Evolutionary conservation across 2,888 invertebrate genomes (phyloP), one percentile per base, ranked within the genome.

Genomic region (Orthosia cruda): DNA sequence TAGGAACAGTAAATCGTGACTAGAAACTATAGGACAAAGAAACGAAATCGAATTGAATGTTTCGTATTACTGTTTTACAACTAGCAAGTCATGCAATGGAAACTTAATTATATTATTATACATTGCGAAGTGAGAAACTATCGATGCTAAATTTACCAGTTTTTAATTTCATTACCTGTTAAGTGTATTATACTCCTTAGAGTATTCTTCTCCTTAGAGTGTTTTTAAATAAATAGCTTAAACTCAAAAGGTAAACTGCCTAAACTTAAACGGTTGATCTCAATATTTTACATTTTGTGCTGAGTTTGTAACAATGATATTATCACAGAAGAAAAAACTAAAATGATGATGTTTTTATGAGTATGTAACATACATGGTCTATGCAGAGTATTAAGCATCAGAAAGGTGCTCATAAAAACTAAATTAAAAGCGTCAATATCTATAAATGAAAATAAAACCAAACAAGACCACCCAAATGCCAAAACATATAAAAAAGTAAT

Each of bases 21-120:
- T n/a, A n/a, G n/a, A 82, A 84, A 75, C 61, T 58, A 26, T 66
- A 23, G 66, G 54, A 81, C 76, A 75, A 80, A 72, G 75, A 71
- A 84, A 61, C 52, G 16, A 62, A 80, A 84, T 80, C 47, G 58
- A 84, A 80, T 76, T 54, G 85, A 81, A 84, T 75, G 69, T 75
- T 82, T 81, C 50, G 32, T 71, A 75, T 80, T 84, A 82, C 81
- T 81, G 71, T 81, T 84, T 71, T 23, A 11, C 54, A 75, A 75
- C 57, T 75, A 82, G 26, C 55, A 55, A 69, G 71, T 80, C 71
- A 66, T 80, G 71, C 84, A 72, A 84, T 72, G 45, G 57, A 75
- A 81, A 75, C 81, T 66, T 84, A 84, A 84, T 80, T 84, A 70
- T 61, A 69, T 69, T 71, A 61, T 74, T 68, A 65, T 62, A 75